Base-by-base conservation (phyloP, 1,140 invertebrate genomes). In the Macrobrachium rosenbergii region DNA sequence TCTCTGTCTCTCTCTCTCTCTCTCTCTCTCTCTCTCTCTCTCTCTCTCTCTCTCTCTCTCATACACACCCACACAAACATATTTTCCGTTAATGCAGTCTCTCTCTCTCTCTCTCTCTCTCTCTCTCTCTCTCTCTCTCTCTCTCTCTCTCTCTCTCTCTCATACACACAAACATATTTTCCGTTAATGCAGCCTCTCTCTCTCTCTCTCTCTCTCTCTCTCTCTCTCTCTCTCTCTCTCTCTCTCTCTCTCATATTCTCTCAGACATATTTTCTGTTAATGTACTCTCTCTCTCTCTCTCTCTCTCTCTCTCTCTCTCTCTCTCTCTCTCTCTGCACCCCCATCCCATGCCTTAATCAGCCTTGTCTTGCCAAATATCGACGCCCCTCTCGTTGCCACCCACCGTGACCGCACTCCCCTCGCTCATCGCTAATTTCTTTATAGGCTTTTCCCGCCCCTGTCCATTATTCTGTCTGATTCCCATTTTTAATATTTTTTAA, bases 231-330 rank as follows among this genome's bases (percentile, higher is more conserved):
- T 11, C 21, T 12, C 19, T 5, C 59, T 62, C 62, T 59, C 28
- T 60, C 59, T 28, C 23, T 21, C 28, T 79, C 8, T 79, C 28
- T 12, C 16, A 12, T 2, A 7, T 23, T 21, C 28, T 59, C 43
- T 78, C 52, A 17, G 3, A 19, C 37, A 14, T 8, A 21, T 3
- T 16, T 52, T 52, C 2, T 16, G 2, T 23, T 52, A 43, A n/a
- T 23, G 0, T 8, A 23, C 19, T 79, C 52, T 23, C 21, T 60
- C 45, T n/a, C 10, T 23, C 21, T 60, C 19, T n/a, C 21, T 63
- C 6, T 23, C 28, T 63, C 28, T 80, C 78, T 37, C 60, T 80
- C 60, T 64, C 60, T 63, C 52, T 63, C 78, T 64, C 60, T 64
- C 78, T 63, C 52, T 64, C 60, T 64, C 58, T 63, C 28, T 58